Conservation (phyloP, 2,113 vertebrate species). For the Columbina picui region DNA sequence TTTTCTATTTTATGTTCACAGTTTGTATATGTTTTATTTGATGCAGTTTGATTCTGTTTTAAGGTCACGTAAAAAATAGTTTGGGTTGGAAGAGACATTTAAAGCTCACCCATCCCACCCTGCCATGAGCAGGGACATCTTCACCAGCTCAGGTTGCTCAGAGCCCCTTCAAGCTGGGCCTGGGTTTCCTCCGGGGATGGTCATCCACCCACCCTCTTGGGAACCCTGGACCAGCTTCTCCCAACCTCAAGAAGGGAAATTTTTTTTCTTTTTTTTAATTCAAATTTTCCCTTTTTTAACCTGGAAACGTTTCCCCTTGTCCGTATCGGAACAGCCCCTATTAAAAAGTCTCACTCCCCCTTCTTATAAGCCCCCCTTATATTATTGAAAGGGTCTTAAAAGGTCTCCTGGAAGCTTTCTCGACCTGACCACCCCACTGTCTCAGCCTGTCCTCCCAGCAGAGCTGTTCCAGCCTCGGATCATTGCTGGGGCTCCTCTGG, state of each 20-base stretch:
- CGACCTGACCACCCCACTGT: not conserved
- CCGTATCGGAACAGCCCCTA: not conserved
- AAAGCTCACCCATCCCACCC: not conserved
- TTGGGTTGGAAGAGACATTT: not conserved
- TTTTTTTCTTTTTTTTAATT: not conserved
- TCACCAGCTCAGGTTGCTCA: too few relatives aligned
- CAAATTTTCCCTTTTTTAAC: not conserved
- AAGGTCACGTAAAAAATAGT: not conserved
- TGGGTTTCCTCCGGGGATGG: too few relatives aligned
- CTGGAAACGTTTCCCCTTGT: not conserved
- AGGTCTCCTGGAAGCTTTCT: rapidly evolving
- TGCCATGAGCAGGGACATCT: not conserved
- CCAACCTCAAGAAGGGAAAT: rapidly evolving
- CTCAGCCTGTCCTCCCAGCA: not conserved
- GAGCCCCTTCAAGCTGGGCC: not conserved
- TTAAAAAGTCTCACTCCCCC: not conserved
- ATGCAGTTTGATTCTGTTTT: not conserved
- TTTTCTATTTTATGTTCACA: not conserved
- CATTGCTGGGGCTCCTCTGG: not conserved
- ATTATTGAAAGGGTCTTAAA: rapidly evolving
- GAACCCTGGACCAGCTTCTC: not conserved
- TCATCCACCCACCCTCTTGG: too few relatives aligned
- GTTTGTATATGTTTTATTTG: not conserved
- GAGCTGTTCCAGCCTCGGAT: not conserved
- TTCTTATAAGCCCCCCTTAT: not conserved